Percentiles rank a stretch among this genome's conserved stretches.
Conservation (phyloP, 2,797 vertebrate species). For the Hyperoplus lanceolatus region DNA sequence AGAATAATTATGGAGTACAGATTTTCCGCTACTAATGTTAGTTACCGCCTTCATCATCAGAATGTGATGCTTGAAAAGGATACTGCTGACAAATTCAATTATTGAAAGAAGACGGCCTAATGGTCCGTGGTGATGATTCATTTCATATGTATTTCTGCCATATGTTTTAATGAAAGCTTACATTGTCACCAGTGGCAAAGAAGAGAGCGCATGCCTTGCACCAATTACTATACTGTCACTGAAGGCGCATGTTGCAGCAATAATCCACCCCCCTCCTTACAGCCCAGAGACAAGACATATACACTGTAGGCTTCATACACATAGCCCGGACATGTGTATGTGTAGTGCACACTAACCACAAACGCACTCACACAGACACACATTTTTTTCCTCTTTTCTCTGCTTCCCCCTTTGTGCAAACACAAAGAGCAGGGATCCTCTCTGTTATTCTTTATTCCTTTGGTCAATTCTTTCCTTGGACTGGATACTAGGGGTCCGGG, state of each 20-base stretch:
- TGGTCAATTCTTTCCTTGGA: conserved; percentile 26
- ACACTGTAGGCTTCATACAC: conserved; percentile 20
- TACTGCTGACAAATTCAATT: conserved; percentile 98
- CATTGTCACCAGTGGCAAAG: conserved; percentile 87
- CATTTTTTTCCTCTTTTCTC: conserved; percentile 5
- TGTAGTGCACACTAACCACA: conserved; percentile 43
- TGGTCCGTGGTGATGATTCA: conserved; percentile 96
- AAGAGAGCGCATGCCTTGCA: conserved; percentile 52
- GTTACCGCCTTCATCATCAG: conserved; percentile 90
- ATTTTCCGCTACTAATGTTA: conserved; percentile 32
- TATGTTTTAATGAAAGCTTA: conserved; percentile 91
- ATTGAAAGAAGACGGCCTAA: conserved; percentile 95
- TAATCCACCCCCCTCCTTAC: conserved; percentile 44
- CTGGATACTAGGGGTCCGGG: conserved; percentile 40
- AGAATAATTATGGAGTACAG: conserved; percentile 43
- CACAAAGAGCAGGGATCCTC: conserved; percentile 58
- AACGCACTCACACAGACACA: conserved; percentile 31
- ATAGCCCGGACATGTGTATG: conserved; percentile 4
- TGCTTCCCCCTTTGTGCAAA: conserved; percentile 36
- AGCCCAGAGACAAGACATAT: conserved; percentile 16
- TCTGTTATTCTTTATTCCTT: conserved; percentile 64
- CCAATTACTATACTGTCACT: conserved; percentile 70
- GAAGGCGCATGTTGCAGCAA: conserved; percentile 49
- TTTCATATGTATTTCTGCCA: conserved; percentile 93
- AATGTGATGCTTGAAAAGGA: conserved; percentile 93